Conservation (phyloP, 2,888 invertebrate genomes). For the Dynastes grantii region DNA sequence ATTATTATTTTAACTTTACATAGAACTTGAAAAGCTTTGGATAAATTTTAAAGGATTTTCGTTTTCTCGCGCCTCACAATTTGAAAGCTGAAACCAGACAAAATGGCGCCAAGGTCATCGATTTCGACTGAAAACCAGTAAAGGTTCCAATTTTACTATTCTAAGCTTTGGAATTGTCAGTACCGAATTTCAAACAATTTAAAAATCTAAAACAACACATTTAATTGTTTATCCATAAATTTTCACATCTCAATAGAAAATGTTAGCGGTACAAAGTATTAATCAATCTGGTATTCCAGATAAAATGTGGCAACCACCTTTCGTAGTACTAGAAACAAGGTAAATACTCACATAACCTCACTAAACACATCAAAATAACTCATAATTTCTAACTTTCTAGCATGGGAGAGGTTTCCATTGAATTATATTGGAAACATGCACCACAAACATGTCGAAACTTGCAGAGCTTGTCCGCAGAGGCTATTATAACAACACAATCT, state of each 20-base stretch:
- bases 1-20: too few species aligned
- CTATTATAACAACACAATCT: conserved; percentile 96
- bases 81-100: too few species aligned
- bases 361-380: background rate
- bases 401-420: conserved; percentile 93
- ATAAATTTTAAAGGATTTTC: too few species aligned
- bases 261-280: conserved; percentile 72
- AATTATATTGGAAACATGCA: conserved; percentile 99
- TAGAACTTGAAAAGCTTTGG: too few species aligned
- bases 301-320: conserved; percentile 91
- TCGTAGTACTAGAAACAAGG: conserved; percentile 88
- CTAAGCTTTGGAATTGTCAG: too few species aligned
- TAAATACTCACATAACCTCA: conserved; percentile 70
- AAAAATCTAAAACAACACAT: too few species aligned
- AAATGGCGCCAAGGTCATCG: too few species aligned
- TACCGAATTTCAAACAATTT: too few species aligned
- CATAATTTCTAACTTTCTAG: conserved; percentile 70
- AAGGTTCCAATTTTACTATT: too few species aligned
- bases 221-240: background rate
- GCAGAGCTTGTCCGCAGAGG: conserved; percentile 94
- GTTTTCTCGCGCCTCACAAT: too few species aligned
- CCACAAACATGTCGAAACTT: conserved; percentile 98
- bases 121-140: too few species aligned
- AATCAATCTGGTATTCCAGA: conserved; percentile 85
- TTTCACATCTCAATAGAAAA: conserved; percentile 51